Percentiles rank a stretch among this genome's conserved stretches.
Evolutionary conservation across 2,113 vertebrate genomes (phyloP).

Genomic region (Vidua chalybeata): DNA sequence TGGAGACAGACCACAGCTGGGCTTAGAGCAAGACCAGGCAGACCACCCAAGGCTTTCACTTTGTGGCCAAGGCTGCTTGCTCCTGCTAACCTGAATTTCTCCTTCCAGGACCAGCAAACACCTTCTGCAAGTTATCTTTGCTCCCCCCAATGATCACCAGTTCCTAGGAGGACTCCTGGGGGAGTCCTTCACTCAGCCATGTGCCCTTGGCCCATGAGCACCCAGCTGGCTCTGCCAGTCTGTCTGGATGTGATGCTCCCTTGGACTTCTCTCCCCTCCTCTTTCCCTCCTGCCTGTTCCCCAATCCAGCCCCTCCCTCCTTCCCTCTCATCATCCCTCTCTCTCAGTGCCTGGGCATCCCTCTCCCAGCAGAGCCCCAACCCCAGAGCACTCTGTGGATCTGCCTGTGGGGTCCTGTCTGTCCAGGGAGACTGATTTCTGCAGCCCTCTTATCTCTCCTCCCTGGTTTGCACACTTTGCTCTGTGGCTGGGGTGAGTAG

Average conservation of each 20-base stretch:
- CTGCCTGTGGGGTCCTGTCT: not conserved
- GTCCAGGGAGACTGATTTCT: not conserved
- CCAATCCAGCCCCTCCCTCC: not conserved
- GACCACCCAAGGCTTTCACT: not conserved
- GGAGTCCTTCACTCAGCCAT: not conserved
- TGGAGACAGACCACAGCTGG: not conserved
- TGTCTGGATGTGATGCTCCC: not conserved
- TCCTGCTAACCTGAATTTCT: not conserved
- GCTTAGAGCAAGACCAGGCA: not conserved
- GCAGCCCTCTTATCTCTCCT: conserved; percentile 6
- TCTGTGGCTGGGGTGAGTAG: accelerated
- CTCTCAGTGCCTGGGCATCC: not conserved
- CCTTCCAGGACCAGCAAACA: not conserved
- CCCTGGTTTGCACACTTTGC: not conserved
- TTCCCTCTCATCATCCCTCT: not conserved
- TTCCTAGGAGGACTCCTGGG: not conserved
- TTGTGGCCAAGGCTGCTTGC: not conserved
- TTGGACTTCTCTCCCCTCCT: not conserved
- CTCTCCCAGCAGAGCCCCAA: not conserved
- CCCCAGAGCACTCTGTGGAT: accelerated
- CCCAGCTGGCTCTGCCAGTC: not conserved
- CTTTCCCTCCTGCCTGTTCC: not conserved
- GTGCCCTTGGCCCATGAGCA: accelerated
- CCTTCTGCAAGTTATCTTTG: not conserved
- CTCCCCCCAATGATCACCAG: not conserved